phyloP scores from a whole-genome alignment of 2,113 vertebrate species.

The Numenius arquata region DNA sequence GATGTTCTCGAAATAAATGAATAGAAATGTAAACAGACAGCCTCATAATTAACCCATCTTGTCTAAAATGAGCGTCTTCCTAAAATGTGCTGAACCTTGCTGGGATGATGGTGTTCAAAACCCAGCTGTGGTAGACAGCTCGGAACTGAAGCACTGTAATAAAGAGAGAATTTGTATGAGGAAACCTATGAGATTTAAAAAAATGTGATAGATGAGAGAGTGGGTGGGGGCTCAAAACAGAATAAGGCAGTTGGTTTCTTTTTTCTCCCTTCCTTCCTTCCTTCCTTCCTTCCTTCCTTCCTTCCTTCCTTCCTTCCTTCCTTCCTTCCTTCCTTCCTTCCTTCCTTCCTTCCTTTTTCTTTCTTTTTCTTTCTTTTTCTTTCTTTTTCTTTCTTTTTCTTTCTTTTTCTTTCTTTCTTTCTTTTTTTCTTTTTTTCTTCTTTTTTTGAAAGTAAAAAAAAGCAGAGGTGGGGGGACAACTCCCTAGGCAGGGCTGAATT shows the following conservation, averaged over 20 bases:
- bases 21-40: background rate
- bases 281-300: no score
- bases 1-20: background rate
- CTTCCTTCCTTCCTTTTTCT: no score
- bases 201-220: background rate
- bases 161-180: background rate
- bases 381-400: no score
- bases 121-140: background rate
- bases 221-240: background rate
- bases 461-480: fast-evolving
- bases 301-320: no score
- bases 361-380: no score
- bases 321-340: no score
- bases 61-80: background rate
- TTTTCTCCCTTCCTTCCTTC: background rate
- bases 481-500: background rate
- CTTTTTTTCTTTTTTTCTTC: background rate
- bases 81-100: background rate
- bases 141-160: background rate
- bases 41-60: background rate
- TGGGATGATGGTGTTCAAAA: slow-evolving; percentile 5
- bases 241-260: background rate
- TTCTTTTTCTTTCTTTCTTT: no score
- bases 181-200: background rate
- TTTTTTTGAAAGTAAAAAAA: background rate